Evolutionary conservation across 1,140 invertebrate genomes (phyloP), one percentile per base, ranked within the genome.

Genomic region (Adelges cooleyi): DNA sequence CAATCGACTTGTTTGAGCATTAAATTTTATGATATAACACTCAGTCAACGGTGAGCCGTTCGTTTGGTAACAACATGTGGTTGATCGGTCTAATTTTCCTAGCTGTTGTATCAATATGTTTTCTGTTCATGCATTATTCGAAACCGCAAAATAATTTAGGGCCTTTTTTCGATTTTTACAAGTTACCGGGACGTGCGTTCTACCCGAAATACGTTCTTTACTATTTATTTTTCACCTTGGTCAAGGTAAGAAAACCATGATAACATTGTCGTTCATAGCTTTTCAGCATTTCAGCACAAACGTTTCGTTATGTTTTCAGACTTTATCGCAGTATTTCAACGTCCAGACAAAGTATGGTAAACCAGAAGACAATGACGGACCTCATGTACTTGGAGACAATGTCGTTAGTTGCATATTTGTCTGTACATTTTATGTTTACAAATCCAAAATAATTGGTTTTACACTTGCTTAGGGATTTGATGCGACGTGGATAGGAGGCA

Each of bases 401-500:
- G 20, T 62, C 18, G 56, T 62, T 17, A 56, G 53, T 11, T 0
- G 4, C 5, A 40, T 54, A 9, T 1, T 38, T 13, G 6, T 6
- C 36, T 8, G 36, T 40, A 23, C 8, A 36, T 22, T 0, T 1
- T 36, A 17, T 1, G 49, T 10, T 9, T 17, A 17, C 18, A 13
- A 53, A 44, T n/a, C n/a, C 8, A 6, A 1, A 10, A 33, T 33
- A 33, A 11, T 33, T 33, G 29, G 5, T 6, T 6, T 33, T 33
- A 33, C 11, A 33, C 11, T 33, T 33, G 5, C 11, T 33, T 3
- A 62, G 56, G 56, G 56, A 9, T 62, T 46, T 20, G 56, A 62
- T 17, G 56, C 56, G 11, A 62, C 56, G 10, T 62, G 56, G 56
- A 46, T 62, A 13, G 56, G 56, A 8, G 56, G 56, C 1, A 33